Percentiles rank a stretch among this genome's conserved stretches.
These are phyloP conservation scores for Coelopa pilipes DNA, from an alignment of 2,888 invertebrate genomes.

Conservation along the genomic window DNA sequence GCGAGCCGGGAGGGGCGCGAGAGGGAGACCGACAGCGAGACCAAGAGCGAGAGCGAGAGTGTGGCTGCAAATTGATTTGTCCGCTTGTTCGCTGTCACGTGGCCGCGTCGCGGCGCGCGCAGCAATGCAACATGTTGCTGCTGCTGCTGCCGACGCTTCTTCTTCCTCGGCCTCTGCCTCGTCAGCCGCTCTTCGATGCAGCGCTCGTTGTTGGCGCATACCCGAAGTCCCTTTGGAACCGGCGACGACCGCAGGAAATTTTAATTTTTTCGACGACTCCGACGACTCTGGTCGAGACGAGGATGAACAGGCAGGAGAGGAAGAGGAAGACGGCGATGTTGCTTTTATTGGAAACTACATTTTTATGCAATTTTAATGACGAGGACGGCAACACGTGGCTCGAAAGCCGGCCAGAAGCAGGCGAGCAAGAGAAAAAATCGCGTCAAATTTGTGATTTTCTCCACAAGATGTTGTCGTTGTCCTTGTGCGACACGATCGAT, in stretches of 20 bases:
- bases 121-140: constrained; percentile 13
- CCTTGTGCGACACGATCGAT: neutral
- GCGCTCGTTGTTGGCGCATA: neutral
- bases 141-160: constrained; percentile 1
- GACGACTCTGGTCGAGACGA: too few relatives aligned
- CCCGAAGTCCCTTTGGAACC: constrained; percentile 36
- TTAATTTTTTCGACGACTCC: neutral
- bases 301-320: neutral
- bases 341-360: constrained; percentile 7
- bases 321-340: neutral
- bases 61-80: constrained; percentile 44
- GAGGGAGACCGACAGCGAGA: neutral
- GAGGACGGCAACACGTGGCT: neutral
- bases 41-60: neutral
- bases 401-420: too few relatives aligned
- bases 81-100: constrained; percentile 44
- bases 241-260: neutral
- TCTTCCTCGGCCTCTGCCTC: neutral
- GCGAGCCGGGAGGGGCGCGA: too few relatives aligned
- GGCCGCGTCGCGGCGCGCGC: neutral
- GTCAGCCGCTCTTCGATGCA: neutral
- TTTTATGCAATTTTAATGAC: constrained; percentile 14
- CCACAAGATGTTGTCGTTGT: constrained; percentile 1
- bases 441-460: neutral
- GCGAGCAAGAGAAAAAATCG: neutral